These are phyloP conservation scores for Phyllotreta cruciferae DNA, from an alignment of 2,888 invertebrate genomes.

Conservation along the genomic window DNA sequence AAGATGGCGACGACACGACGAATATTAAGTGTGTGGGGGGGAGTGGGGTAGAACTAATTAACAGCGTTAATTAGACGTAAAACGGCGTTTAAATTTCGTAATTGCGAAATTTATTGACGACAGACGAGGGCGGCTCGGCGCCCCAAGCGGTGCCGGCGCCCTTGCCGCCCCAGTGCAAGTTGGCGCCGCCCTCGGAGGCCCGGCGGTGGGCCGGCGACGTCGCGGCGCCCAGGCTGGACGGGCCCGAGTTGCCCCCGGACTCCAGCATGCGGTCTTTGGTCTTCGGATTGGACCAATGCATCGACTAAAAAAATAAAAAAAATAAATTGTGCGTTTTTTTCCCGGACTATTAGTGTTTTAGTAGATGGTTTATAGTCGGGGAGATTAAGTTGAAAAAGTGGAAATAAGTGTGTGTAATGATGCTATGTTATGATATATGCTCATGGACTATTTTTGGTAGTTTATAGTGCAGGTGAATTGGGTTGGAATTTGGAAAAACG, in stretches of 20 bases:
- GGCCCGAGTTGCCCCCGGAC: constrained; percentile 66
- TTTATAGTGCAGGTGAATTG: too few species aligned
- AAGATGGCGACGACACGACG: too few species aligned
- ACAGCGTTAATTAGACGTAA: neutral
- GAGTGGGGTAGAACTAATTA: neutral
- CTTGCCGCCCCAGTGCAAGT: constrained; percentile 70
- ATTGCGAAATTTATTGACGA: constrained; percentile 87
- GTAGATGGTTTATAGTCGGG: too few species aligned
- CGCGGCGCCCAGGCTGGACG: constrained; percentile 65
- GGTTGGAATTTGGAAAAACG: too few species aligned
- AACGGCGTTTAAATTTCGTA: constrained; percentile 93
- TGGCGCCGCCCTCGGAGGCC: constrained; percentile 89
- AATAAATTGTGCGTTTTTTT: neutral
- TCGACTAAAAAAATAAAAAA: constrained; percentile 68
- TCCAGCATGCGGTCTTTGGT: constrained; percentile 88
- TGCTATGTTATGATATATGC: too few species aligned
- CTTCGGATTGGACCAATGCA: constrained; percentile 92
- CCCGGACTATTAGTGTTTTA: too few species aligned
- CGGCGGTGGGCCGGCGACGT: constrained; percentile 71
- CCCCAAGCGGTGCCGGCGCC: constrained; percentile 66
- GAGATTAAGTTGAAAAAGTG: too few species aligned
- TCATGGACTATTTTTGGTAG: too few species aligned
- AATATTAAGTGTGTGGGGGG: too few species aligned
- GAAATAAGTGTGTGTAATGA: too few species aligned
- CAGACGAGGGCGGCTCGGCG: constrained; percentile 79